Evolutionary conservation across 2,113 vertebrate species (phyloP).

Genomic region (Aptenodytes patagonicus): DNA sequence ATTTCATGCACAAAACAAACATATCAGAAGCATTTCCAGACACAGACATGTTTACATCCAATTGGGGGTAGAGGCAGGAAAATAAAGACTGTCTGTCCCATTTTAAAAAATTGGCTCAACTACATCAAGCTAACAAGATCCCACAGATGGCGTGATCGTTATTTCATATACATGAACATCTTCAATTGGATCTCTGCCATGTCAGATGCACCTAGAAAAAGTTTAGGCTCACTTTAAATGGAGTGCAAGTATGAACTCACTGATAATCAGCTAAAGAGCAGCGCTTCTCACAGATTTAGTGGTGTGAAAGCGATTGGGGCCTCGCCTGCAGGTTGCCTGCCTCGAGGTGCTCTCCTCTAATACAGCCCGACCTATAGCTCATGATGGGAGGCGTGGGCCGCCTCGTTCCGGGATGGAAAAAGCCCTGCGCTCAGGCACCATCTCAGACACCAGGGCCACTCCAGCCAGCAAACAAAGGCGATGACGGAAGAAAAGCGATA

Average conservation of each 20-base stretch:
- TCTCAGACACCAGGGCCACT: not conserved
- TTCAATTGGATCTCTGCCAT: not conserved
- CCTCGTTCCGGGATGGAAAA: not conserved
- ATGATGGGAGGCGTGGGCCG: not conserved
- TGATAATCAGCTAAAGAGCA: not conserved
- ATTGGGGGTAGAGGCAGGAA: not conserved
- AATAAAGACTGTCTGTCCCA: not conserved
- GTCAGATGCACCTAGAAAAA: not conserved
- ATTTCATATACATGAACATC: not conserved
- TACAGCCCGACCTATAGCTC: not conserved
- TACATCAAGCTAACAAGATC: not conserved
- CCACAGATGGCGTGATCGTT: not conserved
- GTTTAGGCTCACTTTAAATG: not conserved
- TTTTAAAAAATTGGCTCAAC: not conserved
- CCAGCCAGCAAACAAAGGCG: conserved; percentile 67
- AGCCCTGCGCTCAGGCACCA: not conserved
- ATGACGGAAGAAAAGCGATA: conserved; percentile 53
- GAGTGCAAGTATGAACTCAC: not conserved
- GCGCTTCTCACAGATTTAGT: not conserved
- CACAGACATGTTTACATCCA: not conserved
- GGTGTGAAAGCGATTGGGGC: not conserved
- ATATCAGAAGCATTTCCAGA: not conserved
- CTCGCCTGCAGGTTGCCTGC: not conserved
- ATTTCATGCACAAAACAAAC: not conserved
- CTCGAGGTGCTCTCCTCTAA: not conserved